Evolutionary conservation across 1,140 invertebrate species (phyloP).

Genomic region (Potamilus streckersoni): DNA sequence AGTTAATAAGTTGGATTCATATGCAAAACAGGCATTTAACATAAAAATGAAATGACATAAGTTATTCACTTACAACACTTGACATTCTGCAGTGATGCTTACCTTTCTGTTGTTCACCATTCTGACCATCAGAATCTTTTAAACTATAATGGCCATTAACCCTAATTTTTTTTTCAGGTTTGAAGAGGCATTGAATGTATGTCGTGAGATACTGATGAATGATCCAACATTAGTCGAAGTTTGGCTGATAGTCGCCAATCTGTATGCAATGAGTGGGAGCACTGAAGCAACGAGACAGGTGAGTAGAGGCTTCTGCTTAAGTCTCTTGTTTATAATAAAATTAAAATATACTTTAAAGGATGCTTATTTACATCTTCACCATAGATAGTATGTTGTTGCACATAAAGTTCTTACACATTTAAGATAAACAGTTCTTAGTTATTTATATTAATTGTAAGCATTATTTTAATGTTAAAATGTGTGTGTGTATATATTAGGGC

Average conservation of each 20-base stretch:
- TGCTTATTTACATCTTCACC: background rate
- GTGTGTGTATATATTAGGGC: no score
- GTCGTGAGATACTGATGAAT: slow-evolving; percentile 20
- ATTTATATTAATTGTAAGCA: background rate
- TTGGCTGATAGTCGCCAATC: slow-evolving; percentile 28
- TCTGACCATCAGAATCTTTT: no score
- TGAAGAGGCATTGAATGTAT: slow-evolving; percentile 17
- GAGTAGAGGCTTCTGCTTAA: background rate
- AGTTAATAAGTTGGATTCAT: no score
- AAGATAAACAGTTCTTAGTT: background rate
- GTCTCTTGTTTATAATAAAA: background rate
- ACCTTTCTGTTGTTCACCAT: no score
- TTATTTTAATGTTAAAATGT: no score
- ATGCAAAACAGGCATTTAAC: no score
- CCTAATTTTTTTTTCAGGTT: slow-evolving; percentile 8
- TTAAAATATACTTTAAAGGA: background rate
- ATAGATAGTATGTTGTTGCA: background rate
- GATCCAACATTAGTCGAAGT: slow-evolving; percentile 19
- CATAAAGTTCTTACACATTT: background rate
- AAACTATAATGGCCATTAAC: no score
- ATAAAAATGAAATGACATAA: no score
- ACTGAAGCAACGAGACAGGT: slow-evolving; percentile 17
- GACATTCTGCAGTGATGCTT: no score
- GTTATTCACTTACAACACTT: no score
- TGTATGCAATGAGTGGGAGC: slow-evolving; percentile 19